Conservation (phyloP, 2,888 invertebrate species). For the Trachelus iudaicus region DNA sequence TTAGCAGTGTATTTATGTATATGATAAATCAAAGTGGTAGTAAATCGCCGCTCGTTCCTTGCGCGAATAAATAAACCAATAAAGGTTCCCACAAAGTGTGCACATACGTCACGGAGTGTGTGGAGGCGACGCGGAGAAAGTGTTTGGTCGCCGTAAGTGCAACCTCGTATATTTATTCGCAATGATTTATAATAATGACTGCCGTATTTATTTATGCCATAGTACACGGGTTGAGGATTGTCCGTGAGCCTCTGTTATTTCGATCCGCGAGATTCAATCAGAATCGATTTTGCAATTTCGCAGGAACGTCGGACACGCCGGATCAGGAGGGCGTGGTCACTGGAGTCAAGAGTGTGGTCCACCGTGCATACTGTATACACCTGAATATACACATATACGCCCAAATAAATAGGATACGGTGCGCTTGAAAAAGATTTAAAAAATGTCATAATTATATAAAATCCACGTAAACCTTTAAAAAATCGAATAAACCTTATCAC, state of each 20-base stretch:
- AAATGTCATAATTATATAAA: too few relatives aligned
- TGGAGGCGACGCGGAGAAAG: not conserved
- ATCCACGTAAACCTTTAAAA: too few relatives aligned
- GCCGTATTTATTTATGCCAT: not conserved
- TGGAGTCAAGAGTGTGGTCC: not conserved
- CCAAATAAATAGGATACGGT: too few relatives aligned
- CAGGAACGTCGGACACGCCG: not conserved
- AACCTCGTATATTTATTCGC: not conserved
- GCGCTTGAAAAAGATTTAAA: too few relatives aligned
- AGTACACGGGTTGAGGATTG: not conserved
- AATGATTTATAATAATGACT: not conserved
- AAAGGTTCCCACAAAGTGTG: not conserved
- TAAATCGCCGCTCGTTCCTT: not conserved
- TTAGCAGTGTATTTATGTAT: not conserved
- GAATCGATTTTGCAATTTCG: not conserved
- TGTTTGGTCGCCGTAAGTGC: not conserved
- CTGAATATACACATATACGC: not conserved
- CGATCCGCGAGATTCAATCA: not conserved
- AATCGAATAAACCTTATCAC: too few relatives aligned
- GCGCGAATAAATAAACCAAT: not conserved
- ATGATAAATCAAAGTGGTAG: not conserved
- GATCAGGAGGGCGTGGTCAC: not conserved
- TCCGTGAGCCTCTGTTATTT: not conserved
- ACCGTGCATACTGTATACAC: not conserved
- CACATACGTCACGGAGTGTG: not conserved